These are phyloP conservation scores for Chiloscyllium punctatum DNA, from an alignment of 2,797 vertebrate genomes.

Conservation along the genomic window DNA sequence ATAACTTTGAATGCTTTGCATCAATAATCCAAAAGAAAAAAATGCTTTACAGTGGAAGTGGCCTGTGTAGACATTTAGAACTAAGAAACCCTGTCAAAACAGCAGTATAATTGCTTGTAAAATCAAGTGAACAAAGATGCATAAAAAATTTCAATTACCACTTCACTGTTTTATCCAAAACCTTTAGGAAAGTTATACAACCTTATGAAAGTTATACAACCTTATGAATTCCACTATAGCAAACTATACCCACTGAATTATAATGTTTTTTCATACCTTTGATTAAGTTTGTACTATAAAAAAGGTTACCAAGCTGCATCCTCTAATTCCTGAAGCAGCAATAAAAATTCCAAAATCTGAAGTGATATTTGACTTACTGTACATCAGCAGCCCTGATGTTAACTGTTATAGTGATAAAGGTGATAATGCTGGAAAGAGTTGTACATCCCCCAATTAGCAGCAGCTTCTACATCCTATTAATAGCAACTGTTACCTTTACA, in stretches of 20 bases:
- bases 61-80: background rate
- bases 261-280: background rate
- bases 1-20: background rate
- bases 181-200: background rate
- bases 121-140: background rate
- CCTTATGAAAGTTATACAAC: background rate
- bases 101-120: background rate
- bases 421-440: background rate
- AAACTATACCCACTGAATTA: background rate
- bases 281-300: background rate
- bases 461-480: background rate
- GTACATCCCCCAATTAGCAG: background rate
- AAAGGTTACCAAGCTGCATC: background rate
- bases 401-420: background rate
- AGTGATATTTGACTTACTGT: background rate
- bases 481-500: background rate
- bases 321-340: background rate
- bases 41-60: background rate
- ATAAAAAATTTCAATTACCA: background rate
- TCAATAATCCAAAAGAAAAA: background rate
- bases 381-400: background rate
- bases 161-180: background rate
- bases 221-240: background rate
- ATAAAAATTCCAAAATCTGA: background rate
- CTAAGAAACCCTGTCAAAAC: background rate